Evolutionary conservation across 2,888 invertebrate genomes (phyloP).

Genomic region (Meandrusa payeni): DNA sequence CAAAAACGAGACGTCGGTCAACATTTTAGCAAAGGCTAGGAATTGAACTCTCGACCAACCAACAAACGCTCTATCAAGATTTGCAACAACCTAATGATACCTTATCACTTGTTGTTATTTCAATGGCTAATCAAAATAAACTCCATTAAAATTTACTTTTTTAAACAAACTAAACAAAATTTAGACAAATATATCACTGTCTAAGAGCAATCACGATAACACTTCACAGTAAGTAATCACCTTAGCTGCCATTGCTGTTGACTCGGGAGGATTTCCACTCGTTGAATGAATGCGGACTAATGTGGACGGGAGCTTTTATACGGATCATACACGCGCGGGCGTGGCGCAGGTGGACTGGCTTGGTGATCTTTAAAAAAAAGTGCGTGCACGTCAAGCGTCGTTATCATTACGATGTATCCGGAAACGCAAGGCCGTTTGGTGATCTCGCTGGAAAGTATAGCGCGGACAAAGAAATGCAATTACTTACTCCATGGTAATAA

Average conservation of each 20-base stretch:
- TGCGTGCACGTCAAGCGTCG: slow-evolving; percentile 34
- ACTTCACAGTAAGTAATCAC: slow-evolving; percentile 48
- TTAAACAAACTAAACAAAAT: no score
- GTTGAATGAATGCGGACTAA: slow-evolving; percentile 60
- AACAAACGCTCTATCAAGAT: no score
- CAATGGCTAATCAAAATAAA: no score
- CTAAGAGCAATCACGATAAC: slow-evolving; percentile 16
- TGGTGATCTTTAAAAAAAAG: slow-evolving; percentile 61
- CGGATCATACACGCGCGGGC: slow-evolving; percentile 56
- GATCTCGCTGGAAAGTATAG: slow-evolving; percentile 28
- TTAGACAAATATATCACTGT: no score
- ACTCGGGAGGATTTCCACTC: slow-evolving; percentile 56
- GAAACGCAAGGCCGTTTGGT: slow-evolving; percentile 46
- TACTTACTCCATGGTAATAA: slow-evolving; percentile 3
- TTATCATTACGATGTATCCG: slow-evolving; percentile 40
- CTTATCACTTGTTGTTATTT: no score
- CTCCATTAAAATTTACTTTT: no score
- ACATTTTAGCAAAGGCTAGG: no score
- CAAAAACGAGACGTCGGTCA: no score
- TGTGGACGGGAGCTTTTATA: slow-evolving; percentile 61
- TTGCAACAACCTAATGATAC: no score
- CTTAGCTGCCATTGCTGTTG: slow-evolving; percentile 72
- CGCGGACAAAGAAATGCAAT: slow-evolving; percentile 33
- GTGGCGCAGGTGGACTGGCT: slow-evolving; percentile 50
- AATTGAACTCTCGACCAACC: no score